Percentiles rank a stretch among this genome's conserved stretches.
These are phyloP conservation scores for Cheumatopsyche charites DNA, from an alignment of 1,140 invertebrate species.

Conservation along the genomic window DNA sequence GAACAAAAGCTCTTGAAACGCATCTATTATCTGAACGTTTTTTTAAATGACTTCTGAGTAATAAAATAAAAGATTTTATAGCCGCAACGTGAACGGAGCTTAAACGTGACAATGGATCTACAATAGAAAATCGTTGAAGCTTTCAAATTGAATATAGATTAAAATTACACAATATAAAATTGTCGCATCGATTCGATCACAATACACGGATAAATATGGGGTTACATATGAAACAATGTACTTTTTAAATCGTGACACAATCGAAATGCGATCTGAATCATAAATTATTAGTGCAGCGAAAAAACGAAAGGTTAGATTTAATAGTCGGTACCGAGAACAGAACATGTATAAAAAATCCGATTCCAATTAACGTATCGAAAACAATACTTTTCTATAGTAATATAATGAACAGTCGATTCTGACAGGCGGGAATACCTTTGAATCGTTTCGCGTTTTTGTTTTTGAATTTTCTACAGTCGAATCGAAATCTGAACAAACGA, in stretches of 20 bases:
- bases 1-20: no score
- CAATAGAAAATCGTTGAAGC: no score
- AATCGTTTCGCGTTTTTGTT: not conserved
- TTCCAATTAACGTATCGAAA: not conserved
- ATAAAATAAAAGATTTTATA: no score
- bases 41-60: no score
- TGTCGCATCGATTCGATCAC: no score
- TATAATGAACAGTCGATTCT: not conserved
- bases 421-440: not conserved
- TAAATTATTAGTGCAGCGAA: not conserved
- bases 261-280: not conserved
- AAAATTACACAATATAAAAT: no score
- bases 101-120: no score
- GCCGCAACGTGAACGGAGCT: no score
- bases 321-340: not conserved
- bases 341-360: no score
- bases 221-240: constrained; percentile 5
- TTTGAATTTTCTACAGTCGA: not conserved
- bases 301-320: constrained; percentile 7
- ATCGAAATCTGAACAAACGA: constrained; percentile 1
- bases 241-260: constrained; percentile 1
- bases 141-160: no score
- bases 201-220: no score
- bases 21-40: no score
- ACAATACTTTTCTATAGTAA: constrained; percentile 11